Evolutionary conservation across 2,888 invertebrate species (phyloP).

Genomic region (Crepidodera aurea): DNA sequence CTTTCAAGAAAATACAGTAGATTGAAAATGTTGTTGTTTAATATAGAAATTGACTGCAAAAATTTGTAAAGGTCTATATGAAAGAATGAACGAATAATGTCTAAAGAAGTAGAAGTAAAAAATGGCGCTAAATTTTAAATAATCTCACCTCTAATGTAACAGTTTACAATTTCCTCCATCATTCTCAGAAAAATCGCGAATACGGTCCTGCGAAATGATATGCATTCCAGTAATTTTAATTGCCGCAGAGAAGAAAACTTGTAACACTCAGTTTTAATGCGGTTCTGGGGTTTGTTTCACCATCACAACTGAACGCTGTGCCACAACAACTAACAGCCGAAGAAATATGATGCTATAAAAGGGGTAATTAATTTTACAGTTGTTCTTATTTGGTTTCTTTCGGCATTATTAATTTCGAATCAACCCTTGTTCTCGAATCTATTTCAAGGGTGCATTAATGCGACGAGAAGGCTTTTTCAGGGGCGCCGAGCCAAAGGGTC

Average conservation of each 20-base stretch:
- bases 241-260: constrained; percentile 17
- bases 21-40: too few relatives aligned
- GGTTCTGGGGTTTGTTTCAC: constrained; percentile 26
- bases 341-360: constrained; percentile 43
- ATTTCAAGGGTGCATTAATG: constrained; percentile 35
- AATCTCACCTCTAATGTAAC: too few relatives aligned
- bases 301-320: too few relatives aligned
- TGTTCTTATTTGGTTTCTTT: constrained; percentile 43
- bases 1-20: too few relatives aligned
- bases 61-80: too few relatives aligned
- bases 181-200: not conserved
- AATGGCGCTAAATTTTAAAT: too few relatives aligned
- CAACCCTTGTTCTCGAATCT: constrained; percentile 24
- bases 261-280: constrained; percentile 26
- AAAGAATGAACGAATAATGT: too few relatives aligned
- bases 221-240: constrained; percentile 23
- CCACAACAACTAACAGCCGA: constrained; percentile 24
- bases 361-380: constrained; percentile 50
- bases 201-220: constrained; percentile 1
- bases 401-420: constrained; percentile 44
- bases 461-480: not conserved
- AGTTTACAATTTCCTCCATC: too few relatives aligned
- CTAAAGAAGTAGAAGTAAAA: too few relatives aligned
- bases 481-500: not conserved
- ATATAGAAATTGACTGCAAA: too few relatives aligned